These are phyloP conservation scores for Irena cyanogastra DNA, from an alignment of 2,113 vertebrate species.

Conservation along the genomic window DNA sequence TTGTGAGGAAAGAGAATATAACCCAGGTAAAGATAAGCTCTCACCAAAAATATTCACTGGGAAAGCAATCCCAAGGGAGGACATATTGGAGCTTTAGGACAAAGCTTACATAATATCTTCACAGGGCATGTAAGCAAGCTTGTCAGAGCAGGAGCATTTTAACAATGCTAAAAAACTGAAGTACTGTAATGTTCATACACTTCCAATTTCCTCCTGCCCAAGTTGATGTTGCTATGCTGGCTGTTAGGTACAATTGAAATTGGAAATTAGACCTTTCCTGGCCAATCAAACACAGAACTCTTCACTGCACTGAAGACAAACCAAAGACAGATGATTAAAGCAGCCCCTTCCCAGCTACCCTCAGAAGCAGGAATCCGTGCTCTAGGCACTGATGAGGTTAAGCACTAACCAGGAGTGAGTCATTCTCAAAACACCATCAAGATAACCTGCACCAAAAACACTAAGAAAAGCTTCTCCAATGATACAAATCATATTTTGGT, in stretches of 20 bases:
- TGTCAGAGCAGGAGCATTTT: background rate
- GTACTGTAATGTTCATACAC: background rate
- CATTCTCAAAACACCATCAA: background rate
- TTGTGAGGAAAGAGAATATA: background rate
- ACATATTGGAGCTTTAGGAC: background rate
- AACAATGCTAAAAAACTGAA: background rate
- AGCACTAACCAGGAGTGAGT: background rate
- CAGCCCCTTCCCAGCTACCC: background rate
- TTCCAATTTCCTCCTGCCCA: background rate
- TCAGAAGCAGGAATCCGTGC: background rate
- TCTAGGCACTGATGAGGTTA: background rate
- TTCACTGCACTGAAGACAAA: background rate
- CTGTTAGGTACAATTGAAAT: background rate
- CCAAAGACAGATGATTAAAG: background rate
- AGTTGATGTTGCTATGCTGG: background rate
- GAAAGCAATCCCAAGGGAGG: background rate
- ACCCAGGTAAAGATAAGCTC: background rate
- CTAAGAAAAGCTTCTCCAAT: background rate
- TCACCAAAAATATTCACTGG: background rate
- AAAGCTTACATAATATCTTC: background rate
- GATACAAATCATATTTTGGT: background rate
- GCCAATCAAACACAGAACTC: background rate
- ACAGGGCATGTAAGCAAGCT: background rate
- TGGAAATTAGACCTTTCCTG: background rate
- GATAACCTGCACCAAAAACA: background rate